Conservation (phyloP, 2,113 vertebrate species). For the Catharus fuscescens region DNA sequence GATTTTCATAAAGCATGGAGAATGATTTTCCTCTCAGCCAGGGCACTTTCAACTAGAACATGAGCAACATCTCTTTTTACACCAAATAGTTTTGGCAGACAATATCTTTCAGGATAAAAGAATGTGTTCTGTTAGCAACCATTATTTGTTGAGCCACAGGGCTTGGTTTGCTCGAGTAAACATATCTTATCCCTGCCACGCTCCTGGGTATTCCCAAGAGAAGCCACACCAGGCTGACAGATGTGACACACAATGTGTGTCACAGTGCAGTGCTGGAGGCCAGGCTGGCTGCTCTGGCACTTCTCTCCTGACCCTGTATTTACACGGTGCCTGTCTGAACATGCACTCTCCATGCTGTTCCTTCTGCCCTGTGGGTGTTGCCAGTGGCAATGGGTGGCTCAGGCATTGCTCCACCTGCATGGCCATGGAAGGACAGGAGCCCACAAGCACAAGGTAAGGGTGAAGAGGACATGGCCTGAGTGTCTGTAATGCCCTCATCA, state of each 20-base stretch:
- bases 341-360: background rate
- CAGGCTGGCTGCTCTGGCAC: background rate
- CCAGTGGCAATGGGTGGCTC: background rate
- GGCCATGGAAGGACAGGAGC: background rate
- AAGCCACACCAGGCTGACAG: background rate
- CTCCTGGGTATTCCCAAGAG: background rate
- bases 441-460: background rate
- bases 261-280: background rate
- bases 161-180: background rate
- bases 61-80: background rate
- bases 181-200: too few relatives aligned
- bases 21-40: background rate
- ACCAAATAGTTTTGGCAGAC: background rate
- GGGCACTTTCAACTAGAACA: background rate
- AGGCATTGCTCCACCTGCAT: background rate
- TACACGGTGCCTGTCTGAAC: background rate
- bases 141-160: background rate
- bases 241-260: background rate
- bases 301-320: background rate
- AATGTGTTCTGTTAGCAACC: background rate
- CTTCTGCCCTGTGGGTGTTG: rapidly evolving
- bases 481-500: background rate
- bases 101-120: background rate
- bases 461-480: background rate
- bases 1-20: background rate